Percentiles rank a stretch among this genome's conserved stretches.
Conservation (phyloP, 2,113 vertebrate species). For the Labeo catla region DNA sequence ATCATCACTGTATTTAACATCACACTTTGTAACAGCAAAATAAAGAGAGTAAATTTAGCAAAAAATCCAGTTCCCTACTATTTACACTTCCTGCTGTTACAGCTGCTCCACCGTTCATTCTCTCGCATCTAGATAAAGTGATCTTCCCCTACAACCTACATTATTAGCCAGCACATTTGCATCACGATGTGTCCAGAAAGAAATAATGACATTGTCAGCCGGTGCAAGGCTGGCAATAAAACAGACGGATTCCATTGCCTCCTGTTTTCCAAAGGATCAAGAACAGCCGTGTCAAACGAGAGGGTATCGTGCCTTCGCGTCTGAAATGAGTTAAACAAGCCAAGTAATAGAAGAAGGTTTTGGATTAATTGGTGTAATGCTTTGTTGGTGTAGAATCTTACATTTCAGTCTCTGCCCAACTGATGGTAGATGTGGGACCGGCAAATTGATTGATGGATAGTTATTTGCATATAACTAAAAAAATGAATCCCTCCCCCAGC, state of each 20-base stretch:
- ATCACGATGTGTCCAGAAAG: conserved; percentile 63
- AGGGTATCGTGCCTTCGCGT: conserved; percentile 76
- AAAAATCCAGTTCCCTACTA: conserved; percentile 4
- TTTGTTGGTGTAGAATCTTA: conserved; percentile 79
- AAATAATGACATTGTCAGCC: conserved; percentile 78
- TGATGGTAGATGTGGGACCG: conserved; percentile 77
- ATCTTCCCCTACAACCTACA: conserved; percentile 46
- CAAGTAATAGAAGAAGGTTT: conserved; percentile 79
- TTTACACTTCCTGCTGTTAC: conserved; percentile 3
- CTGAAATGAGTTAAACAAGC: conserved; percentile 80
- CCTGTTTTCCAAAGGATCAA: conserved; percentile 71
- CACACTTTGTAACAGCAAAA: neutral
- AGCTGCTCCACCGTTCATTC: conserved; percentile 36
- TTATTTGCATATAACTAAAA: conserved; percentile 81
- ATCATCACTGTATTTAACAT: conserved; percentile 1
- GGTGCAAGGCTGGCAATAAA: conserved; percentile 69
- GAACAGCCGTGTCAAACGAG: conserved; percentile 78
- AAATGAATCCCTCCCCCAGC: conserved; percentile 55
- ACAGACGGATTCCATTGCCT: conserved; percentile 70
- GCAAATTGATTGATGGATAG: conserved; percentile 81
- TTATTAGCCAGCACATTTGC: conserved; percentile 58
- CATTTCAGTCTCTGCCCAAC: conserved; percentile 78
- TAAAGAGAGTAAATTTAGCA: neutral
- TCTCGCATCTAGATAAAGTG: conserved; percentile 35
- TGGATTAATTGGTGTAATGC: conserved; percentile 76